Evolutionary conservation across 2,888 invertebrate genomes (phyloP).

Genomic region (Trilocha varians): DNA sequence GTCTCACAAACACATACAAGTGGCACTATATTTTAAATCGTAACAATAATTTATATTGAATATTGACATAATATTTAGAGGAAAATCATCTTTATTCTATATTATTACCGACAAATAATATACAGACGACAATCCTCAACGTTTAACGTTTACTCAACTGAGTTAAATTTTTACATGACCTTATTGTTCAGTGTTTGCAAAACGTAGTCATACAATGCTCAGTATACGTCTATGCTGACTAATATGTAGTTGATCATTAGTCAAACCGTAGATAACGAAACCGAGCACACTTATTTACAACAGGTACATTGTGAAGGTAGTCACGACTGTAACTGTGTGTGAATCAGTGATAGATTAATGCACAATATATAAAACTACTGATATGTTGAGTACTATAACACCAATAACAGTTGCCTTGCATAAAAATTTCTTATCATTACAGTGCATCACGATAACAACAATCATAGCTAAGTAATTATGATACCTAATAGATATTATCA

Average conservation of each 20-base stretch:
- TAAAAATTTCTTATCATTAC: too few relatives aligned
- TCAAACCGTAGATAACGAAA: not conserved
- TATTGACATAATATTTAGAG: constrained; percentile 10
- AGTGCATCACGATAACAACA: too few relatives aligned
- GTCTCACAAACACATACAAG: constrained; percentile 1
- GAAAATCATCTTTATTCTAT: constrained; percentile 14
- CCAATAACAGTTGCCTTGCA: too few relatives aligned
- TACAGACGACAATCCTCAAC: constrained; percentile 27
- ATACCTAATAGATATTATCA: too few relatives aligned
- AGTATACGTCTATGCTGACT: constrained; percentile 26
- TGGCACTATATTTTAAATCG: constrained; percentile 2
- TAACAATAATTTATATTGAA: not conserved
- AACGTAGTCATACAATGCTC: constrained; percentile 25
- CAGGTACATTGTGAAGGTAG: not conserved
- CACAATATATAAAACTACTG: too few relatives aligned
- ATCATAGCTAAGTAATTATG: too few relatives aligned
- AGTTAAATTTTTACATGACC: constrained; percentile 24
- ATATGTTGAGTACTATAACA: too few relatives aligned
- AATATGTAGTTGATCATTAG: constrained; percentile 13
- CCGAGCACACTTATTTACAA: not conserved
- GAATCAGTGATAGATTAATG: too few relatives aligned
- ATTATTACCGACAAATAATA: constrained; percentile 7
- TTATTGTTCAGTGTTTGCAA: constrained; percentile 25
- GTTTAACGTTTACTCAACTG: constrained; percentile 34
- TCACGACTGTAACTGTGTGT: not conserved